Evolutionary conservation across 2,797 vertebrate genomes (phyloP).

Genomic region (Pelodytes ibericus): DNA sequence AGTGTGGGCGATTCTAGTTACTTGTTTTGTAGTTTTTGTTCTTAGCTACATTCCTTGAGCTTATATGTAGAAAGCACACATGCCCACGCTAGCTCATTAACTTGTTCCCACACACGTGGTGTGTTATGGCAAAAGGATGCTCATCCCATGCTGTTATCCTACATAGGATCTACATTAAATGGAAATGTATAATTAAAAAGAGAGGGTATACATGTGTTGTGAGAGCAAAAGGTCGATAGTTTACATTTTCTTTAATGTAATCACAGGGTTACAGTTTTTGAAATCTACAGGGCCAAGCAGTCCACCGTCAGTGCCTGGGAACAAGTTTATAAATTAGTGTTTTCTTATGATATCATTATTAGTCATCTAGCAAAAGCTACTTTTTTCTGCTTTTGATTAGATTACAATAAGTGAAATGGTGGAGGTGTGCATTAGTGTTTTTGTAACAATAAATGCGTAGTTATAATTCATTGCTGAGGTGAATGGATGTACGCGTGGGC

Average conservation of each 20-base stretch:
- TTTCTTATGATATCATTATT: neutral
- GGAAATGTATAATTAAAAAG: no score
- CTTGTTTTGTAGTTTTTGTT: neutral
- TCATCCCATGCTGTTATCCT: no score
- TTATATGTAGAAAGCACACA: neutral
- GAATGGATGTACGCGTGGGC: slow-evolving; percentile 9
- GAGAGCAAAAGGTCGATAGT: no score
- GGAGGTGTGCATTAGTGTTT: slow-evolving; percentile 10
- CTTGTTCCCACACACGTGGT: neutral
- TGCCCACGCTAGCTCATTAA: neutral
- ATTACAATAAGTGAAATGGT: slow-evolving; percentile 4
- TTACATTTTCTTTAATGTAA: neutral
- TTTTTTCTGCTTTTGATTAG: neutral
- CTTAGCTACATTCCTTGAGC: neutral
- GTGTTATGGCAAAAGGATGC: no score
- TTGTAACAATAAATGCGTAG: neutral
- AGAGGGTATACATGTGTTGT: no score
- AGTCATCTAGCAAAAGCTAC: neutral
- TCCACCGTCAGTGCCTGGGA: neutral
- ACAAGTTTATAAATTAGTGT: neutral
- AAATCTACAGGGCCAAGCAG: neutral
- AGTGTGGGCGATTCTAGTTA: neutral
- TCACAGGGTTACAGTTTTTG: neutral
- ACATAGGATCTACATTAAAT: no score
- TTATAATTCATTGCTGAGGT: slow-evolving; percentile 1